Evolutionary conservation across 2,113 vertebrate genomes (phyloP).

Genomic region (Cynocephalus volans): DNA sequence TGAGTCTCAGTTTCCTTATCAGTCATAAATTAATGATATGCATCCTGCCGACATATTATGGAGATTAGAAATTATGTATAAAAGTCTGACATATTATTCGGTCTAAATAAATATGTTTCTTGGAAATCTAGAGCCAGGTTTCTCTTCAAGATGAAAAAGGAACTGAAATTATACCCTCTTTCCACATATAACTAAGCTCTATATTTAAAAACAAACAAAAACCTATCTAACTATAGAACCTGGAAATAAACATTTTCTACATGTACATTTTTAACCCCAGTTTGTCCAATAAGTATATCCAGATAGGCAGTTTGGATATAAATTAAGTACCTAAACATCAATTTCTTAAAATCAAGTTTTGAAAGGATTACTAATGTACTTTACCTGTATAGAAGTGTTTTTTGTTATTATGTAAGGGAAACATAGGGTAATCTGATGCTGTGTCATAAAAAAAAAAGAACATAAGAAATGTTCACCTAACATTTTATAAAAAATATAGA

Average conservation of each 20-base stretch:
- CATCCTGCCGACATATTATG: slow-evolving; percentile 38
- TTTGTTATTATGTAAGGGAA: slow-evolving; percentile 64
- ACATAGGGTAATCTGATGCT: slow-evolving; percentile 10
- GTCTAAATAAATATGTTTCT: slow-evolving; percentile 75
- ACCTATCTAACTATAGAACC: slow-evolving; percentile 36
- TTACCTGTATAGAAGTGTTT: slow-evolving; percentile 1
- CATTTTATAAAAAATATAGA: slow-evolving; percentile 64
- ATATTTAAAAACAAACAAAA: slow-evolving; percentile 73
- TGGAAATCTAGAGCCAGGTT: slow-evolving; percentile 62
- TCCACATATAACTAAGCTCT: slow-evolving; percentile 59
- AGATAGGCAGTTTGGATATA: slow-evolving; percentile 35
- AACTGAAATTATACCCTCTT: slow-evolving; percentile 61
- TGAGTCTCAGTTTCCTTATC: slow-evolving; percentile 45
- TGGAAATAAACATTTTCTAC: slow-evolving; percentile 64
- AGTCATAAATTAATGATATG: slow-evolving; percentile 5
- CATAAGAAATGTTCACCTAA: slow-evolving; percentile 63
- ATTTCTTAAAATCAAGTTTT: slow-evolving; percentile 60
- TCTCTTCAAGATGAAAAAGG: slow-evolving; percentile 69
- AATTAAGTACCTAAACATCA: slow-evolving; percentile 62
- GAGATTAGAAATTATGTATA: slow-evolving; percentile 61
- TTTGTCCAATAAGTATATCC: slow-evolving; percentile 46
- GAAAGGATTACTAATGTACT: slow-evolving; percentile 45
- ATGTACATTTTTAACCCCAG: slow-evolving; percentile 59
- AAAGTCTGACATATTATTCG: slow-evolving; percentile 47
- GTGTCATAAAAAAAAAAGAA: slow-evolving; percentile 7